phyloP scores from a whole-genome alignment of 2,797 vertebrate genomes.

The Naso thynnoides region DNA sequence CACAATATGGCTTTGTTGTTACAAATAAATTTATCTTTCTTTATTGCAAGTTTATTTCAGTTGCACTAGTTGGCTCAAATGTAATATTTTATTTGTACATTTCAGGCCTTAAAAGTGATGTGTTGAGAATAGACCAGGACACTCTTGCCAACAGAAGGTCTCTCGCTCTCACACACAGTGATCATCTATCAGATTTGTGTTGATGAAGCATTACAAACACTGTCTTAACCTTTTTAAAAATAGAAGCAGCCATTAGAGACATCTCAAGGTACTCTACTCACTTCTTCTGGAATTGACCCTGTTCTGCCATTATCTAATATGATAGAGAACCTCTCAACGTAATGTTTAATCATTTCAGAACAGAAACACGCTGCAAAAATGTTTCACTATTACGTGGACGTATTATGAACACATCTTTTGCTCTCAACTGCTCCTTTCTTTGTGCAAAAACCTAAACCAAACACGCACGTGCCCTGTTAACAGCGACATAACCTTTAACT shows the following conservation, averaged over 20 bases:
- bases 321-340: neutral
- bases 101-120: neutral
- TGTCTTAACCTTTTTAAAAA: conserved; percentile 58
- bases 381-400: neutral
- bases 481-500: conserved; percentile 12
- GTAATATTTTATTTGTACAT: conserved; percentile 7
- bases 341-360: neutral
- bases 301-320: conserved; percentile 8
- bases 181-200: conserved; percentile 48
- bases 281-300: conserved; percentile 24
- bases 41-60: neutral
- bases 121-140: conserved; percentile 1
- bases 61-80: neutral
- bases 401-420: neutral
- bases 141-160: conserved; percentile 6
- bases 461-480: conserved; percentile 1
- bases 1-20: neutral
- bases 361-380: neutral
- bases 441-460: conserved; percentile 2
- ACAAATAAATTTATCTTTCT: neutral
- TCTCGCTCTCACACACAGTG: neutral
- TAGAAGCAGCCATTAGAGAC: conserved; percentile 50
- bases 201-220: conserved; percentile 39
- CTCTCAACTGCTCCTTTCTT: neutral
- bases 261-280: conserved; percentile 4